These are phyloP conservation scores for Patella depressa DNA, from an alignment of 2,888 invertebrate species.

Conservation along the genomic window DNA sequence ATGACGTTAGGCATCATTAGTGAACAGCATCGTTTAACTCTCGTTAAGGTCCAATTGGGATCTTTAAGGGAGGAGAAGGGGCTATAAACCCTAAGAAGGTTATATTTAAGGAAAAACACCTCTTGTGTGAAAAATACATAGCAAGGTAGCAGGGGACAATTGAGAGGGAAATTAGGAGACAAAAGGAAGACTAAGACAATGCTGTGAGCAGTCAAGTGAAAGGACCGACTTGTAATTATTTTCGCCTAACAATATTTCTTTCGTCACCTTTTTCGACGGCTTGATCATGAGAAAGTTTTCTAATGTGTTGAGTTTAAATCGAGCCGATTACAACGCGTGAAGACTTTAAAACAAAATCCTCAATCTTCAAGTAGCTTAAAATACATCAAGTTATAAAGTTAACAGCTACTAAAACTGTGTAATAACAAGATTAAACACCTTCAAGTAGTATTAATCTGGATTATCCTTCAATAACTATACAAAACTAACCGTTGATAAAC, in stretches of 20 bases:
- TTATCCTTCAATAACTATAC: too few relatives aligned
- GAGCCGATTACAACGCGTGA: too few relatives aligned
- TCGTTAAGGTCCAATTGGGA: slow-evolving; percentile 2
- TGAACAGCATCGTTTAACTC: slow-evolving; percentile 2
- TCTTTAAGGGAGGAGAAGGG: background rate
- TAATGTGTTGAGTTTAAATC: too few relatives aligned
- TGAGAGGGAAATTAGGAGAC: background rate
- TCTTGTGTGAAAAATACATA: slow-evolving; percentile 6
- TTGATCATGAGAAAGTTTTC: background rate
- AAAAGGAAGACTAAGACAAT: background rate
- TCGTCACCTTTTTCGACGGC: background rate
- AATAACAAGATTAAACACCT: too few relatives aligned
- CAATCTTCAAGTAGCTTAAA: too few relatives aligned
- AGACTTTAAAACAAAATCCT: too few relatives aligned
- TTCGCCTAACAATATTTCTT: background rate
- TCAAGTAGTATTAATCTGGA: too few relatives aligned
- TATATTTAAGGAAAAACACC: background rate
- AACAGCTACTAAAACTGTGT: too few relatives aligned
- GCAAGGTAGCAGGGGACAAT: background rate
- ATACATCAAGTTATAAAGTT: too few relatives aligned
- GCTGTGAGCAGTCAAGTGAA: background rate
- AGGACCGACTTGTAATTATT: slow-evolving; percentile 1
- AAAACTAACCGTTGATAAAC: too few relatives aligned
- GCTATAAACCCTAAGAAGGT: background rate
- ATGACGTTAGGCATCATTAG: slow-evolving; percentile 4